phyloP scores from a whole-genome alignment of 2,797 vertebrate genomes.

The Danio jaintianensis region DNA sequence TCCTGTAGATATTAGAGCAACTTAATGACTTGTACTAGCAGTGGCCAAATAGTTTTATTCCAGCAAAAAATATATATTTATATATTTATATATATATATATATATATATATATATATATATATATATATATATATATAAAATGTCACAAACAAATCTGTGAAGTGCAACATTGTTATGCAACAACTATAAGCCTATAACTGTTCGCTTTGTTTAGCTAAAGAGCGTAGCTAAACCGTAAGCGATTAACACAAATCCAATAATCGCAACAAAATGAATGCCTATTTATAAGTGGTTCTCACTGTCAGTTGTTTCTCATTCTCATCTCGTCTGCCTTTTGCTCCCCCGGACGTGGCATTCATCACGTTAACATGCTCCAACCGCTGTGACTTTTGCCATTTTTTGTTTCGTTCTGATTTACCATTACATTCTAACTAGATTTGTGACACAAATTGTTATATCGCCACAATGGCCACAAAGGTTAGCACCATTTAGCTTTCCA shows the following conservation, averaged over 20 bases:
- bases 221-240: neutral
- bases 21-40: neutral
- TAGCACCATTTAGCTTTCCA: slow-evolving; percentile 75
- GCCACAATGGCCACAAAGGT: slow-evolving; percentile 81
- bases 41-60: neutral
- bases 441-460: slow-evolving; percentile 84
- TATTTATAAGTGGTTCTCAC: neutral
- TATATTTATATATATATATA: too few species aligned
- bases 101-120: too few species aligned
- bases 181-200: neutral
- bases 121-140: too few species aligned
- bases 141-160: neutral
- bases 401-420: slow-evolving; percentile 78
- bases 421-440: slow-evolving; percentile 78
- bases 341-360: slow-evolving; percentile 52
- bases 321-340: neutral
- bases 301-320: slow-evolving; percentile 25
- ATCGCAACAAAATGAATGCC: neutral
- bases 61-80: neutral
- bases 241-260: slow-evolving; percentile 7
- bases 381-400: slow-evolving; percentile 69
- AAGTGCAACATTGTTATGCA: neutral
- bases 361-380: slow-evolving; percentile 17
- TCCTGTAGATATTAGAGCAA: slow-evolving; percentile 20
- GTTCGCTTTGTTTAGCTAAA: neutral